Base-by-base conservation (phyloP, 2,113 vertebrate species). In the Poeciliopsis prolifica region DNA sequence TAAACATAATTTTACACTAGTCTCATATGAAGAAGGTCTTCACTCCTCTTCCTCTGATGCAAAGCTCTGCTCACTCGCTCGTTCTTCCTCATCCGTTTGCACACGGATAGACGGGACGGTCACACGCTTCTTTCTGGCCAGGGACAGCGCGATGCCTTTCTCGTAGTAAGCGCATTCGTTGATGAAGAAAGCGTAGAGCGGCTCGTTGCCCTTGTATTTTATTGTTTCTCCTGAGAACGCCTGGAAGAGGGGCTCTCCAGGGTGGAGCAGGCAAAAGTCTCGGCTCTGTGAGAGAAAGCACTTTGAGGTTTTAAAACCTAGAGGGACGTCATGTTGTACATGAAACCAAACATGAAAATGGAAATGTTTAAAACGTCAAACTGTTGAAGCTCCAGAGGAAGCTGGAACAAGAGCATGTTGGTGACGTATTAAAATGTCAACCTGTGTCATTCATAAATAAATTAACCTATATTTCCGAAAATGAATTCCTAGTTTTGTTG, bases 101-200 rank as follows among this genome's bases (percentile, higher is more conserved):
- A 71, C 80, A 40, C 78, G 83, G 64, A 94, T 72, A 0, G 86
- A 33, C 1, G 92, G 92, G 29, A 94, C 33, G 64, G 15, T 65
- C 54, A 93, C 86, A 0, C 42, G 11, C 65, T 70, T 89, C 74
- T 84, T 90, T 37, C 87, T 84, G 0, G 92, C 92, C 28, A 94
- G 86, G 13, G 87, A 91, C 29, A 94, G 83, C 9, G 93, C 93
- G 1, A 93, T 92, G 74, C 88, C 88, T 70, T 94, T 94, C 73
- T 94, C 91, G 1, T 94, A 94, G 68, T 94, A 94, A 0, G 93
- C 92, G 15, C 91, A 87, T 77, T 94, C 93, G 10, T 94, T 94
- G 78, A 94, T 86, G 72, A 94, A 94, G 86, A 93, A 92, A 11
- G 93, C 91, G 61, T 92, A 91, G 26, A 94, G 91, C 29, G 91